Base-by-base conservation (phyloP, 2,113 vertebrate genomes). In the Eretmochelys imbricata region DNA sequence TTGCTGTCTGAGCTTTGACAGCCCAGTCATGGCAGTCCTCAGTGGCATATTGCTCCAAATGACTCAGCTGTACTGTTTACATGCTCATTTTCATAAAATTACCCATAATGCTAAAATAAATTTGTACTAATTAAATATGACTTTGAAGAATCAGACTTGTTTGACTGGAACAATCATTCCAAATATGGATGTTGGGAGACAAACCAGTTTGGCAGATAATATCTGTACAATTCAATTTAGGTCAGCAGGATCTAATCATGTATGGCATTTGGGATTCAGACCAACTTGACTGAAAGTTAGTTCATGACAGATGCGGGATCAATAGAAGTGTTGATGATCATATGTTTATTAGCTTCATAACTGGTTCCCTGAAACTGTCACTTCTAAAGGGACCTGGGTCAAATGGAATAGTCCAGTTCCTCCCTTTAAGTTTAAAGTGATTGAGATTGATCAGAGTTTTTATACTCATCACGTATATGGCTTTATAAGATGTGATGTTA, bases 131-230 rank as follows among this genome's bases (percentile, higher is more conserved):
- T 31, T 24, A 19, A 54, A 13, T 12, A 20, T 65, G 65, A 54
- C 84, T 90, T 49, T n/a, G 82, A 55, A 91, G 38, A 93, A 84
- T 69, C 20, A 38, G 24, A 0, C 53, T 51, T 11, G 0, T 50
- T 79, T 65, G 24, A 10, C 27, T 42, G 38, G 59, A 86, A 62
- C 46, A 3, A 14, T 54, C 2, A 0, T 81, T 81, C 54, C 29
- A 62, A 20, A 38, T 46, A 10, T 54, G 51, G 54, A 35, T 0
- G 0, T 2, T n/a, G 92, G 51, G 59, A 82, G 14, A 5, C 1
- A 3, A 75, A 57, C 4, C 0, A 0, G 2, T 0, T 2, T 19
- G 35, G 48, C 48, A 38, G 27, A 1, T 1, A 7, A 38, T 25
- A 88, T 79, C 59, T 53, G 72, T 90, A 85, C 53, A 59, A 46